phyloP scores from a whole-genome alignment of 2,113 vertebrate genomes.

The Albula goreensis region DNA sequence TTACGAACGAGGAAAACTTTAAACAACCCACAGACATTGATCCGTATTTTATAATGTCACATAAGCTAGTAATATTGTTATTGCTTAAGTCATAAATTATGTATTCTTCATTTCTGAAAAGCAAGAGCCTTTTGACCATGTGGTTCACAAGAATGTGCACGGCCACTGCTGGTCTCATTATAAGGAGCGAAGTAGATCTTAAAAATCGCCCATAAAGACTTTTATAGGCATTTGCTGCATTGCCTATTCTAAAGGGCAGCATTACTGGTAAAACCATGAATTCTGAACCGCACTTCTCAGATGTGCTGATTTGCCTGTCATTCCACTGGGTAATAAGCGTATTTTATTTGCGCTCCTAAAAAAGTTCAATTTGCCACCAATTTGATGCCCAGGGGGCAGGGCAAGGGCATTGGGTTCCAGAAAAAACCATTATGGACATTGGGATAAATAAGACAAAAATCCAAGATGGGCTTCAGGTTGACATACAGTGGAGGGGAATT shows the following conservation, averaged over 20 bases:
- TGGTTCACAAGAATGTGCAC: background rate
- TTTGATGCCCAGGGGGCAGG: background rate
- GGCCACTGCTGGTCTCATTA: background rate
- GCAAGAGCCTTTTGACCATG: background rate
- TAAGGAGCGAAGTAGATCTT: background rate
- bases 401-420: background rate
- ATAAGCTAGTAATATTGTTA: background rate
- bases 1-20: background rate
- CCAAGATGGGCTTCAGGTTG: background rate
- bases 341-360: background rate
- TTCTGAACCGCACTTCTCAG: background rate
- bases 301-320: background rate
- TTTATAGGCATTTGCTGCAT: background rate
- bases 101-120: conserved; percentile 9
- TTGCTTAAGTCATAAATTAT: background rate
- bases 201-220: background rate
- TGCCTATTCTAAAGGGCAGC: background rate
- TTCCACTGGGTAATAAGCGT: background rate
- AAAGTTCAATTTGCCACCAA: background rate
- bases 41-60: background rate
- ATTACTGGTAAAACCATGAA: background rate
- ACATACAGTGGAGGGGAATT: background rate
- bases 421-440: background rate
- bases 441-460: background rate
- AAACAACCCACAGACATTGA: conserved; percentile 1